Percentiles rank a stretch among this genome's conserved stretches.
Conservation (phyloP, 2,888 invertebrate genomes). For the Pachycephus smyrnensis region DNA sequence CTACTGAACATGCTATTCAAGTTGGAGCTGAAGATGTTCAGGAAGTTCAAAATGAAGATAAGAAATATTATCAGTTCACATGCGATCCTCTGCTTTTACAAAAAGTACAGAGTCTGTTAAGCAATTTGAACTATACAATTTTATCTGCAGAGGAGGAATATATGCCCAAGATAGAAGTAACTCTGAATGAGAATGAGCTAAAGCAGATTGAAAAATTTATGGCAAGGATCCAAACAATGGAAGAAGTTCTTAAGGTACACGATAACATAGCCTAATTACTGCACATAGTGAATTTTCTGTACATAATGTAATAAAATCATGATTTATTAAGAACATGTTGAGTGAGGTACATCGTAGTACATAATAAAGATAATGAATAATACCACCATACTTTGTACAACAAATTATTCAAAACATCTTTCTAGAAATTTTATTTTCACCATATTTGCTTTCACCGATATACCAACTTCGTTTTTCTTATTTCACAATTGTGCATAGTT, state of each 20-base stretch:
- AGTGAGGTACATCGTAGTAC: neutral
- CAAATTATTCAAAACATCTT: neutral
- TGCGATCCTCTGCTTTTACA: conserved; percentile 69
- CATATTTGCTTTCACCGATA: no score
- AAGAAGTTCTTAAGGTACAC: conserved; percentile 72
- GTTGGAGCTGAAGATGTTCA: conserved; percentile 78
- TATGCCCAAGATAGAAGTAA: conserved; percentile 66
- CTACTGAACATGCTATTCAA: conserved; percentile 76
- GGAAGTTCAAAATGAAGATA: conserved; percentile 64
- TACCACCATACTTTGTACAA: neutral
- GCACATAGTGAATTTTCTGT: neutral
- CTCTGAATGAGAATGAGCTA: conserved; percentile 69
- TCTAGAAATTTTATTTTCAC: neutral
- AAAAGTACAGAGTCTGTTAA: conserved; percentile 68
- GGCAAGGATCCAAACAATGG: conserved; percentile 70
- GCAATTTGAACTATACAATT: conserved; percentile 68
- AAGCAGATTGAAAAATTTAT: conserved; percentile 67
- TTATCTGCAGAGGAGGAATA: conserved; percentile 68
- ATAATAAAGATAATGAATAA: neutral
- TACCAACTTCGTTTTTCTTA: no score
- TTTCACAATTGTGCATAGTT: no score
- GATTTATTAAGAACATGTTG: neutral
- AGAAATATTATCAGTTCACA: conserved; percentile 69
- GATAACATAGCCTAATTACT: conserved; percentile 69
- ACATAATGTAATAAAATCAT: neutral